phyloP scores from a whole-genome alignment of 2,113 vertebrate species.

The Anguilla rostrata region DNA sequence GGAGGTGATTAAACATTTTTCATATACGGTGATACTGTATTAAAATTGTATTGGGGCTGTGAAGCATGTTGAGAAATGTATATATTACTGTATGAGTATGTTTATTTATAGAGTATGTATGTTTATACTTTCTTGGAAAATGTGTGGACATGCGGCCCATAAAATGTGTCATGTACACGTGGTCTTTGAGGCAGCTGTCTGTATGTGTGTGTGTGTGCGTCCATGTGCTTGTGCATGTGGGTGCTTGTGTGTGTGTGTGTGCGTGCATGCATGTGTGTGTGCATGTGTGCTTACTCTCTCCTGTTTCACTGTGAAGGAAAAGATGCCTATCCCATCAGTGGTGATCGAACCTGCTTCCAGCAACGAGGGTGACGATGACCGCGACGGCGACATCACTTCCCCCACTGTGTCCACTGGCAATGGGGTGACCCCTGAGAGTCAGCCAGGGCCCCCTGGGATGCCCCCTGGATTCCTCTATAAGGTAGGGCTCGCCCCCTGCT shows the following conservation, averaged over 20 bases:
- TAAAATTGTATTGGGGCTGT: background rate
- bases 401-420: constrained; percentile 58
- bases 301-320: constrained; percentile 67
- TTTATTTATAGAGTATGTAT: background rate
- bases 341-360: constrained; percentile 94
- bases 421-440: constrained; percentile 43
- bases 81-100: background rate
- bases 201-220: background rate
- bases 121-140: background rate
- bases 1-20: background rate
- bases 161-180: background rate
- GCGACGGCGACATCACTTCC: constrained; percentile 65
- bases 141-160: background rate
- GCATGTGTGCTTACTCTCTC: background rate
- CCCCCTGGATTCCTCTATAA: constrained; percentile 85
- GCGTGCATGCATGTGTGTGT: background rate
- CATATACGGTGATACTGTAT: background rate
- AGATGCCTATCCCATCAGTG: constrained; percentile 86
- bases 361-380: constrained; percentile 86
- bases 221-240: background rate
- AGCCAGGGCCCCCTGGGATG: constrained; percentile 16
- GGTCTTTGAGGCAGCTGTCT: background rate
- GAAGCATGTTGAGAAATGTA: background rate
- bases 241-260: background rate
- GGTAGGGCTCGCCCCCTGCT: constrained; percentile 58